Evolutionary conservation across 1,140 invertebrate species (phyloP).

Genomic region (Pteromalus puparum): DNA sequence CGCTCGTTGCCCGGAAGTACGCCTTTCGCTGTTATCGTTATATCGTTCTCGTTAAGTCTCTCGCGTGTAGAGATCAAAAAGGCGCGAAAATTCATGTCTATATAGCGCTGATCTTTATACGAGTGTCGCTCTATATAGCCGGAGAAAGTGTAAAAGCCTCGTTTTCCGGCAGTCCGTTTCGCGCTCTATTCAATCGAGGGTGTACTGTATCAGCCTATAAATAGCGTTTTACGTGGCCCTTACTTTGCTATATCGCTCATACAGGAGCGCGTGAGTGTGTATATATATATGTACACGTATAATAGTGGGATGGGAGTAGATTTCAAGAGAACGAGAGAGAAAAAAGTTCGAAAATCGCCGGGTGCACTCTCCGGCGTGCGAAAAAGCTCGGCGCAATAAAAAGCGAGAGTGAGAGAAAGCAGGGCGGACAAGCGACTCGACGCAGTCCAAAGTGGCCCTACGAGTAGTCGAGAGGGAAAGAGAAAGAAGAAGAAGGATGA

Average conservation of each 20-base stretch:
- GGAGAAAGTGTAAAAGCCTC: slow-evolving; percentile 30
- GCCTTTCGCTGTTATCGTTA: background rate
- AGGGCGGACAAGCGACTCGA: background rate
- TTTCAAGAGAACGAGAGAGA: background rate
- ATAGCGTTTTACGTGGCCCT: slow-evolving; percentile 32
- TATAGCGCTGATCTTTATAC: background rate
- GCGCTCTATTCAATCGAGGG: background rate
- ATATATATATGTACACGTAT: background rate
- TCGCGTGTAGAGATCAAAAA: background rate
- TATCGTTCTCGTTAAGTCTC: background rate
- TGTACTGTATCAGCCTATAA: slow-evolving; percentile 16
- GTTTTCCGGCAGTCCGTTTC: background rate
- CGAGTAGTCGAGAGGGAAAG: background rate
- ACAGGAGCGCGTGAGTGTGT: background rate
- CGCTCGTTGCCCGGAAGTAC: background rate
- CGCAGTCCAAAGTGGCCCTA: background rate
- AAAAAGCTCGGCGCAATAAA: background rate
- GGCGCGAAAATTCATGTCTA: background rate
- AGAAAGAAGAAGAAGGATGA: slow-evolving; percentile 41
- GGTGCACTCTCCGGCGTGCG: background rate
- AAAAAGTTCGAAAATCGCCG: background rate
- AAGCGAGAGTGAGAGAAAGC: background rate
- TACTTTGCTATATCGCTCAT: slow-evolving; percentile 10
- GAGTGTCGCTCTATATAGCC: background rate
- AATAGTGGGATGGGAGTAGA: background rate